Base-by-base conservation (phyloP, 2,113 vertebrate species). In the Plectropomus leopardus region DNA sequence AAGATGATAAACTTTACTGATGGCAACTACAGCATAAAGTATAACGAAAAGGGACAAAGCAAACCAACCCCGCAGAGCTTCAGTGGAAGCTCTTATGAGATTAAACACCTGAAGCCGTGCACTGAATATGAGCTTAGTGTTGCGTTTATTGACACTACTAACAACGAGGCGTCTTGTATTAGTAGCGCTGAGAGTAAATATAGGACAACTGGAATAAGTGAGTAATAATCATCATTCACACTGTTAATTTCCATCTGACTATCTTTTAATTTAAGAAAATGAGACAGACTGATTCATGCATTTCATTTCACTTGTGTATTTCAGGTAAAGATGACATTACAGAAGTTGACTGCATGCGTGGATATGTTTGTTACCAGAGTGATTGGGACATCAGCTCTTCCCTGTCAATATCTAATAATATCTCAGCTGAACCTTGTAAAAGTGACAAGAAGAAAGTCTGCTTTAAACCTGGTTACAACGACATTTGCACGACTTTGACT, bases 41-140 rank as follows among this genome's bases (percentile, higher is more conserved):
- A 84, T 2, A n/a, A 0, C 0, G 53, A 80, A 21, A 0, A 8
- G 2, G 51, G 1, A 1, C 0, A 1, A 48, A 0, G 0, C 1
- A 0, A 0, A 0, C 0, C 0, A 4, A 6, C 0, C 0, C 0
- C 1, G 32, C 4, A 2, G 0, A 6, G 2, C 11, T 6, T 0
- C 16, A 17, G 0, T n/a, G 2, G 5, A 54, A 36, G 0, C 30
- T 1, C 26, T n/a, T 1, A 45, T 23, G 0, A 21, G 0, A 34
- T 85, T 42, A 1, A 2, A 21, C 0, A 0, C 16, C 82, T 94
- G 60, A 93, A 87, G 72, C 92, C 92, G 28, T 94, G 92, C 19
- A 92, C 82, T 21, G 0, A 8, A 0, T 94, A 94, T 72, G 0
- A 40, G 4, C 19, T 34, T 26, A 1, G 0, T 0, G 68, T 89